Percentiles rank a stretch among this genome's conserved stretches.
These are phyloP conservation scores for Poicephalus gulielmi DNA, from an alignment of 2,113 vertebrate genomes.

Conservation along the genomic window DNA sequence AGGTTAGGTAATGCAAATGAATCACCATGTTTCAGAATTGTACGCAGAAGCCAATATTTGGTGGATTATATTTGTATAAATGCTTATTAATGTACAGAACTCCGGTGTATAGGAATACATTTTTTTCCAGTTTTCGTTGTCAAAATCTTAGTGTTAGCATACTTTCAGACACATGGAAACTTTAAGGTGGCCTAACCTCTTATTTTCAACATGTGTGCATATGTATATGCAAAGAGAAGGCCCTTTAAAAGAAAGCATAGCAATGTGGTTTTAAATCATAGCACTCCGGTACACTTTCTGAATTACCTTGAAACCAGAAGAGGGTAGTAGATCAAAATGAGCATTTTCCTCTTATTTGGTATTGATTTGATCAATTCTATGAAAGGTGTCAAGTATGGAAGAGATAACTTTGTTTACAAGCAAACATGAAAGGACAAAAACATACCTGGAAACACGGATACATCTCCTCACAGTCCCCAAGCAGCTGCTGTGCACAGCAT, in stretches of 20 bases:
- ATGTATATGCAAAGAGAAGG: neutral
- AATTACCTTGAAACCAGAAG: neutral
- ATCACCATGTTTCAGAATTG: constrained; percentile 64
- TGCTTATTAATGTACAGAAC: constrained; percentile 62
- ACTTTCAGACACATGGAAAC: neutral
- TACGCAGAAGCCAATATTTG: constrained; percentile 70
- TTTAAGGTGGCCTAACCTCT: constrained; percentile 40
- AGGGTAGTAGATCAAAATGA: constrained; percentile 13
- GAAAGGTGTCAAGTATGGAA: constrained; percentile 17
- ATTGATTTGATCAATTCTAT: constrained; percentile 2
- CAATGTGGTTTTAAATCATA: neutral
- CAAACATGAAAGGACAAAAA: constrained; percentile 2
- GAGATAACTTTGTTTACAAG: constrained; percentile 24
- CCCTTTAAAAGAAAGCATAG: neutral
- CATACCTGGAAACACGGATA: constrained; percentile 8
- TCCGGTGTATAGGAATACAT: constrained; percentile 35
- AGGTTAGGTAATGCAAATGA: constrained; percentile 56
- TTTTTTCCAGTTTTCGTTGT: constrained; percentile 7
- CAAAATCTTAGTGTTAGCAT: neutral
- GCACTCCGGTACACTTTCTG: neutral
- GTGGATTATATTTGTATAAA: constrained; percentile 70
- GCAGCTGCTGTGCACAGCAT: neutral
- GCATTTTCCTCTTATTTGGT: constrained; percentile 12
- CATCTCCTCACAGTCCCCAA: neutral
- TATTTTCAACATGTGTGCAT: neutral